Conservation (phyloP, 2,113 vertebrate species). For the Spea bombifrons region DNA sequence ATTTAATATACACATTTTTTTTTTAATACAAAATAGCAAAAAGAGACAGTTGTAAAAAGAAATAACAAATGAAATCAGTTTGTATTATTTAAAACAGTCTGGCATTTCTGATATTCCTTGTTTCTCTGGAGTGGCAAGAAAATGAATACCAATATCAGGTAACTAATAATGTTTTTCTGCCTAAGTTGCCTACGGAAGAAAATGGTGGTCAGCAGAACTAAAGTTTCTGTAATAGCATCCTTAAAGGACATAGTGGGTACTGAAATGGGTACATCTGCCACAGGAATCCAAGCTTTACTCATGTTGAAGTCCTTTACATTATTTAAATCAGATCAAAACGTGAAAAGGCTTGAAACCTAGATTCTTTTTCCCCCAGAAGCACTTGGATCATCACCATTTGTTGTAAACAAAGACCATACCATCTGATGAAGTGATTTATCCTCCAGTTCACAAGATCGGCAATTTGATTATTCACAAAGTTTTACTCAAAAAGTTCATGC, state of each 20-base stretch:
- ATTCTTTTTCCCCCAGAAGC: slow-evolving; percentile 3
- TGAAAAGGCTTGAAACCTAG: background rate
- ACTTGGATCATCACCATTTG: background rate
- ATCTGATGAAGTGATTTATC: background rate
- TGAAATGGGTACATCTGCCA: background rate
- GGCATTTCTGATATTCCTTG: slow-evolving; percentile 1
- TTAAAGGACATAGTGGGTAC: background rate
- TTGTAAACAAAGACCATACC: background rate
- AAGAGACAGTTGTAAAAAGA: slow-evolving; percentile 34
- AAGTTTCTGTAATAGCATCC: background rate
- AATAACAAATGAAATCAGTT: slow-evolving; percentile 28
- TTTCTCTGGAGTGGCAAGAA: slow-evolving; percentile 21
- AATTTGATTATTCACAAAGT: slow-evolving; percentile 5
- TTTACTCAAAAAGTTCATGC: background rate
- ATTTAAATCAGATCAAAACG: background rate
- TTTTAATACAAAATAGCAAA: slow-evolving; percentile 40
- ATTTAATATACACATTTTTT: slow-evolving; percentile 41
- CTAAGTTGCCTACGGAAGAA: background rate
- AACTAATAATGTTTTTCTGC: background rate
- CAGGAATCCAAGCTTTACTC: background rate
- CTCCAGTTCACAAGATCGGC: background rate
- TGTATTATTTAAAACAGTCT: slow-evolving; percentile 17
- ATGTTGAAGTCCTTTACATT: background rate
- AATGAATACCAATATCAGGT: background rate
- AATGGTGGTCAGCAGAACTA: background rate